Percentiles rank a stretch among this genome's conserved stretches.
Conservation (phyloP, 2,888 invertebrate species). For the Ennomos quercinarius region DNA sequence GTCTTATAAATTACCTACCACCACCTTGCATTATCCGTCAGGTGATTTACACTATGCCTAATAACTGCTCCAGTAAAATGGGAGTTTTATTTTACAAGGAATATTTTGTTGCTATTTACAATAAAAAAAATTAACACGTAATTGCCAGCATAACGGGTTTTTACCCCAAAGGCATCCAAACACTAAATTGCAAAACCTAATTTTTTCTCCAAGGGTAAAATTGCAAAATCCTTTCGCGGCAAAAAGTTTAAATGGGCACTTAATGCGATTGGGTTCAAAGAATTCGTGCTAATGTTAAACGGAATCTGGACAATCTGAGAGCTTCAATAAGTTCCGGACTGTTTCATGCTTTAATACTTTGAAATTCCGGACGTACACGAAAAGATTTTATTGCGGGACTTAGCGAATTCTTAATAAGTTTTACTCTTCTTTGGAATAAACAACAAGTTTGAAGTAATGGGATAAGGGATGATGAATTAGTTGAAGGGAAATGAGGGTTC, state of each 20-base stretch:
- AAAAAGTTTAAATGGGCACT: conserved; percentile 78
- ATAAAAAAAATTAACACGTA: too few species aligned
- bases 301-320: conserved; percentile 80
- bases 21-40: too few species aligned
- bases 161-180: conserved; percentile 29
- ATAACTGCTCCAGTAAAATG: too few species aligned
- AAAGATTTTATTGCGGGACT: conserved; percentile 56
- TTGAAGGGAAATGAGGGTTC: conserved; percentile 3
- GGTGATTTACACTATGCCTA: too few species aligned
- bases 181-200: conserved; percentile 60
- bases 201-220: conserved; percentile 65
- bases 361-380: conserved; percentile 62
- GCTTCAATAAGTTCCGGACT: conserved; percentile 73
- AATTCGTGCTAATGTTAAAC: conserved; percentile 78
- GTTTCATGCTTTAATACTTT: conserved; percentile 78
- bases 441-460: conserved; percentile 32
- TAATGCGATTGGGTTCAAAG: conserved; percentile 80
- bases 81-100: too few species aligned
- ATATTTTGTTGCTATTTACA: too few species aligned
- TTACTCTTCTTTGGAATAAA: conserved; percentile 33
- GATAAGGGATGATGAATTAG: conserved; percentile 34
- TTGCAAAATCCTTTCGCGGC: conserved; percentile 72
- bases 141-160: not conserved
- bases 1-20: too few species aligned
- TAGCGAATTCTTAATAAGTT: conserved; percentile 45